Conservation (phyloP, 2,797 vertebrate genomes). For the Sebastes iracundus region DNA sequence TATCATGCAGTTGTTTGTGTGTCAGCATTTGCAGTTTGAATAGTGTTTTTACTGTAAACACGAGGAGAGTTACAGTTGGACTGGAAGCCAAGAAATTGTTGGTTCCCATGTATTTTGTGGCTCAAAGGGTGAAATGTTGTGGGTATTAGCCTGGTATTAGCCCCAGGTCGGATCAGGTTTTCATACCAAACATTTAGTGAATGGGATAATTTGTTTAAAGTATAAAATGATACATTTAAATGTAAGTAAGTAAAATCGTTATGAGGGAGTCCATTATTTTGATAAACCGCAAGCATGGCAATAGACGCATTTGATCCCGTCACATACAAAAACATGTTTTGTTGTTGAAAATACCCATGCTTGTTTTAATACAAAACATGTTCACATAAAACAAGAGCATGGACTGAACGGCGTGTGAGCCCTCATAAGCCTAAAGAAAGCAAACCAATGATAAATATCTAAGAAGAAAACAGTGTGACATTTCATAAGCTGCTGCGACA, state of each 20-base stretch:
- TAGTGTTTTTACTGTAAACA: conserved; percentile 64
- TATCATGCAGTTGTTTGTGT: conserved; percentile 14
- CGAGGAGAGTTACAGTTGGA: conserved; percentile 5
- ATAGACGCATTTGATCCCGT: conserved; percentile 8
- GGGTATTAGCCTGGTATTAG: background rate
- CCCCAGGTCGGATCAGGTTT: background rate
- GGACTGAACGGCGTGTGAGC: background rate
- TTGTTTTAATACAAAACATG: conserved; percentile 54
- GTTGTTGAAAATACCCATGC: conserved; percentile 10
- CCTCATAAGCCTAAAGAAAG: background rate
- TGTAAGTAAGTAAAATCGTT: background rate
- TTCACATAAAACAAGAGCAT: conserved; percentile 11
- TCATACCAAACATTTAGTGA: background rate
- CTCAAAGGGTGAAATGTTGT: background rate
- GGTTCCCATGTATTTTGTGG: conserved; percentile 20
- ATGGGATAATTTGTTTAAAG: background rate
- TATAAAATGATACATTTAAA: background rate
- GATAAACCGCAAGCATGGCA: background rate
- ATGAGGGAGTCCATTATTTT: background rate
- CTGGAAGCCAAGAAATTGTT: background rate
- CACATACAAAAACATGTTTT: conserved; percentile 18
- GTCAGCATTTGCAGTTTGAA: conserved; percentile 24
- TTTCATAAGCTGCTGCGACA: background rate
- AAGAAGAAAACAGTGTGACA: background rate
- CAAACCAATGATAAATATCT: background rate